Evolutionary conservation across 2,888 invertebrate species (phyloP).

Genomic region (Onchidella celtica): DNA sequence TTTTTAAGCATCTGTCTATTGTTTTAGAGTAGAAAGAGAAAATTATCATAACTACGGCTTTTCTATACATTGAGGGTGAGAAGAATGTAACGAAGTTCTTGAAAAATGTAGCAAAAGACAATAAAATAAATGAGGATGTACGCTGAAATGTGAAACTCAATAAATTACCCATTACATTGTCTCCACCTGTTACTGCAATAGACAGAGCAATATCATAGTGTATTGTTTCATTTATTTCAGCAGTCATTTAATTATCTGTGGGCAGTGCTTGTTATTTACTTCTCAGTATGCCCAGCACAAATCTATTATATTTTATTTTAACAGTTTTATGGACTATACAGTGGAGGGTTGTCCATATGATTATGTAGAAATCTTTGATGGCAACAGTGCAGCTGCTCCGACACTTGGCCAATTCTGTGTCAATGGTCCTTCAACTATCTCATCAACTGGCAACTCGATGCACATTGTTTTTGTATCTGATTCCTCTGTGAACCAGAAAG

Average conservation of each 20-base stretch:
- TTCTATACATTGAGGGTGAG: too few relatives aligned
- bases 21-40: too few relatives aligned
- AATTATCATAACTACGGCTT: too few relatives aligned
- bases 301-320: not conserved
- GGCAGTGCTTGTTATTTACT: too few relatives aligned
- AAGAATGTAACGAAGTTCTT: not conserved
- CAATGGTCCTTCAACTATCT: slow-evolving; percentile 81
- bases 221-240: too few relatives aligned
- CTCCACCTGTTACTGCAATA: too few relatives aligned
- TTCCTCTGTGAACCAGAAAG: slow-evolving; percentile 55
- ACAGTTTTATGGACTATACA: not conserved
- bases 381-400: slow-evolving; percentile 59
- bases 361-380: slow-evolving; percentile 76
- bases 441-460: slow-evolving; percentile 84
- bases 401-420: slow-evolving; percentile 74
- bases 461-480: slow-evolving; percentile 82
- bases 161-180: not conserved
- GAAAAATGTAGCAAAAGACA: not conserved
- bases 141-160: not conserved
- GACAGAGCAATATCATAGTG: too few relatives aligned
- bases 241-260: too few relatives aligned
- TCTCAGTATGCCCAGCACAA: not conserved
- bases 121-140: not conserved
- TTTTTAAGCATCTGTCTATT: too few relatives aligned
- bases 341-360: slow-evolving; percentile 68